These are phyloP conservation scores for Pseudomyrmex concolor DNA, from an alignment of 1,140 invertebrate genomes.

Conservation along the genomic window DNA sequence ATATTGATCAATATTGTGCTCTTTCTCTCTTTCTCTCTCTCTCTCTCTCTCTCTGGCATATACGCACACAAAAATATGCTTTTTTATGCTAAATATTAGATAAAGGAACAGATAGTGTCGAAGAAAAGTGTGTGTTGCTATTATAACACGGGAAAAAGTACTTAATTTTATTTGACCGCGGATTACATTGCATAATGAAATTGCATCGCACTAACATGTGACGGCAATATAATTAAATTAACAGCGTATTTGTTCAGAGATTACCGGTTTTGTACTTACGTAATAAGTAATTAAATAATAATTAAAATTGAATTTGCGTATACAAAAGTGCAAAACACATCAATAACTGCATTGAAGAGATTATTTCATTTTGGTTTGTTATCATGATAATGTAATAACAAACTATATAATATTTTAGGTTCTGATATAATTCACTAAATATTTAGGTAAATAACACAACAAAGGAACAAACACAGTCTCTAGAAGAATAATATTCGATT, in stretches of 20 bases:
- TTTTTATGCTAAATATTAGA: background rate
- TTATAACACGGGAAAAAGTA: background rate
- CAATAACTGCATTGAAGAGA: background rate
- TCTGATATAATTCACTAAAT: background rate
- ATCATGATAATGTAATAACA: background rate
- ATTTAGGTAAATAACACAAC: background rate
- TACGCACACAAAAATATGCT: too few relatives aligned
- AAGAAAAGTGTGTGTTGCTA: too few relatives aligned
- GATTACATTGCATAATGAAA: constrained; percentile 22
- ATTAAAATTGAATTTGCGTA: constrained; percentile 48
- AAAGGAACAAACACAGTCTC: too few relatives aligned
- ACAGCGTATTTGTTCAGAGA: constrained; percentile 37
- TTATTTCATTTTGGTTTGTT: constrained; percentile 6
- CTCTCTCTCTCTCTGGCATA: too few relatives aligned
- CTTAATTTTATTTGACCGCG: constrained; percentile 37
- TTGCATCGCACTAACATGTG: constrained; percentile 7
- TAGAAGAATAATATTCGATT: too few relatives aligned
- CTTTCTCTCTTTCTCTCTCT: too few relatives aligned
- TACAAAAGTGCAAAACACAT: constrained; percentile 23
- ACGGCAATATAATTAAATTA: constrained; percentile 50
- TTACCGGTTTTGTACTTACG: constrained; percentile 54
- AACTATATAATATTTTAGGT: constrained; percentile 4
- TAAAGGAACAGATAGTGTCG: too few relatives aligned
- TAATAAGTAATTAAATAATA: constrained; percentile 37
- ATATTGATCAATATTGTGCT: background rate